These are phyloP conservation scores for Temnothorax rugatulus DNA, from an alignment of 2,888 invertebrate species.

Conservation along the genomic window DNA sequence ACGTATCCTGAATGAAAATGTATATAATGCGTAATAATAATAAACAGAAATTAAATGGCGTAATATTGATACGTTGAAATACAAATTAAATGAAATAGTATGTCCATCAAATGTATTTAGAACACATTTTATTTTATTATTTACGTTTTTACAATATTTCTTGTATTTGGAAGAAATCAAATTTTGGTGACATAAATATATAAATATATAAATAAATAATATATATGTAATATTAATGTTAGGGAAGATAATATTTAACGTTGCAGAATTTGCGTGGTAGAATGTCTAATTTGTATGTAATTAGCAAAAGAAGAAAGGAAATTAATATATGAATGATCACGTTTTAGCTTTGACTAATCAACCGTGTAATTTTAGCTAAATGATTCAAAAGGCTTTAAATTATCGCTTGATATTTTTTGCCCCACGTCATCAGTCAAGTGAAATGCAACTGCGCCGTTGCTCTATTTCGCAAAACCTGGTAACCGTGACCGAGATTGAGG, in stretches of 20 bases:
- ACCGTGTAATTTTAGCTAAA: constrained; percentile 12
- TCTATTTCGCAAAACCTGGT: constrained; percentile 54
- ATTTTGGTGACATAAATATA: background rate
- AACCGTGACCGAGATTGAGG: constrained; percentile 56
- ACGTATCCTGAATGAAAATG: background rate
- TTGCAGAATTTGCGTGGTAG: background rate
- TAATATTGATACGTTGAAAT: background rate
- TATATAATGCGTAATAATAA: background rate
- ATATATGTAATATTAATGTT: background rate
- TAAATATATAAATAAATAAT: background rate
- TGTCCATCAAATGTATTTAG: background rate
- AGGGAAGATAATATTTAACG: background rate
- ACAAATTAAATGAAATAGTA: background rate
- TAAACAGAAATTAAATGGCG: background rate
- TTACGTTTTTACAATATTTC: background rate
- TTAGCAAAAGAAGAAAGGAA: background rate
- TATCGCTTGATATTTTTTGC: constrained; percentile 30
- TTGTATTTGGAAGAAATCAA: background rate
- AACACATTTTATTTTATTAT: background rate
- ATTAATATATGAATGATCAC: background rate
- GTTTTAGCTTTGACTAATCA: background rate
- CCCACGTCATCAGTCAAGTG: constrained; percentile 41
- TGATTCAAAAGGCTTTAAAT: constrained; percentile 30
- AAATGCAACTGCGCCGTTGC: constrained; percentile 38
- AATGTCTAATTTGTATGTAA: background rate